These are phyloP conservation scores for Gavia stellata DNA, from an alignment of 2,113 vertebrate genomes.

Conservation along the genomic window DNA sequence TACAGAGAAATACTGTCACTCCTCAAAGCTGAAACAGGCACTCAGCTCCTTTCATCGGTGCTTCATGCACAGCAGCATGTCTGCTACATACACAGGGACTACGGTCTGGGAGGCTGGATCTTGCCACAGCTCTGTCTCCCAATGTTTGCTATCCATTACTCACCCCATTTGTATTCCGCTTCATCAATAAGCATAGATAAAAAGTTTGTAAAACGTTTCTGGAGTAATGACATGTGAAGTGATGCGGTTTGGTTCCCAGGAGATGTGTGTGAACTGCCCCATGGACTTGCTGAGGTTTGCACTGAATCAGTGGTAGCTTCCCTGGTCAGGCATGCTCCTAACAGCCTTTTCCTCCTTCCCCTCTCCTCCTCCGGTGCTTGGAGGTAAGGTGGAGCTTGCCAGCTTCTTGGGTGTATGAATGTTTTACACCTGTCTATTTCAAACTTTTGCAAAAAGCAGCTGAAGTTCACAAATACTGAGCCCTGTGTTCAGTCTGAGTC, in stretches of 20 bases:
- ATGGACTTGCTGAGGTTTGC: neutral
- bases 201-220: neutral
- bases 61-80: rapidly evolving
- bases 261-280: neutral
- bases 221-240: neutral
- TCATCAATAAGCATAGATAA: neutral
- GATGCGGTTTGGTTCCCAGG: neutral
- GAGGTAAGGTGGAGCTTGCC: neutral
- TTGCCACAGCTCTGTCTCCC: neutral
- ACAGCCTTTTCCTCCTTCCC: neutral
- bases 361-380: neutral
- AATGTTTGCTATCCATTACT: neutral
- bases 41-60: neutral
- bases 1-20: neutral
- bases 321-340: neutral
- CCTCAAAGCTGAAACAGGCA: neutral
- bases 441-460: neutral
- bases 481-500: neutral
- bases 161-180: neutral
- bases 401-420: neutral
- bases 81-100: rapidly evolving
- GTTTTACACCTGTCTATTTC: neutral
- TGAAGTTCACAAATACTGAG: neutral
- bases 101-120: neutral
- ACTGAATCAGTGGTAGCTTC: neutral